phyloP scores from a whole-genome alignment of 2,113 vertebrate species.

The Rissa tridactyla region DNA sequence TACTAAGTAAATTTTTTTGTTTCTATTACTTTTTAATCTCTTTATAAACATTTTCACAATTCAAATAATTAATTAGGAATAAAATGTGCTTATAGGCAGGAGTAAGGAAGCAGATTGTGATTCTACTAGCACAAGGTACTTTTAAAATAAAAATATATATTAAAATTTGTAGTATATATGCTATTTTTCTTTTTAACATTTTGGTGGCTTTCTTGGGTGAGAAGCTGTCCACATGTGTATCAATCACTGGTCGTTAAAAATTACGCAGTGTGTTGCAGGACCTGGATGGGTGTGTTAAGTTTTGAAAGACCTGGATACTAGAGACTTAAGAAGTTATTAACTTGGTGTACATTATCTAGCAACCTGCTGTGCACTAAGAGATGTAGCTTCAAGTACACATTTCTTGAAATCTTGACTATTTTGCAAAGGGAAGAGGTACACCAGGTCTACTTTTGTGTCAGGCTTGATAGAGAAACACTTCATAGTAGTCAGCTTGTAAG shows the following conservation, averaged over 20 bases:
- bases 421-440: not conserved
- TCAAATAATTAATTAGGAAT: not conserved
- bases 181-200: not conserved
- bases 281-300: not conserved
- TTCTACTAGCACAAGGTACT: not conserved
- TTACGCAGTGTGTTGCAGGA: not conserved
- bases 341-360: fast-evolving
- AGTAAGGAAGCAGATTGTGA: not conserved
- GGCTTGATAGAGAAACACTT: not conserved
- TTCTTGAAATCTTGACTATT: not conserved
- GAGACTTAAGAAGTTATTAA: not conserved
- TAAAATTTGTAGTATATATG: not conserved
- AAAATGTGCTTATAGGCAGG: not conserved
- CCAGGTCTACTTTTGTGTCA: not conserved
- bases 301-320: not conserved
- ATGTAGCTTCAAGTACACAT: not conserved
- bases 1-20: not conserved
- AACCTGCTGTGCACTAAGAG: not conserved
- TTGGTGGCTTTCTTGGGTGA: not conserved
- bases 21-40: not conserved
- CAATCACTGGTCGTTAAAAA: not conserved
- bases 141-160: not conserved
- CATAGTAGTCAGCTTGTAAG: not conserved
- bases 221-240: not conserved
- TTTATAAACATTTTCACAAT: not conserved